Percentiles rank a stretch among this genome's conserved stretches.
Evolutionary conservation across 2,888 invertebrate genomes (phyloP).

Genomic region (Tipula unca): DNA sequence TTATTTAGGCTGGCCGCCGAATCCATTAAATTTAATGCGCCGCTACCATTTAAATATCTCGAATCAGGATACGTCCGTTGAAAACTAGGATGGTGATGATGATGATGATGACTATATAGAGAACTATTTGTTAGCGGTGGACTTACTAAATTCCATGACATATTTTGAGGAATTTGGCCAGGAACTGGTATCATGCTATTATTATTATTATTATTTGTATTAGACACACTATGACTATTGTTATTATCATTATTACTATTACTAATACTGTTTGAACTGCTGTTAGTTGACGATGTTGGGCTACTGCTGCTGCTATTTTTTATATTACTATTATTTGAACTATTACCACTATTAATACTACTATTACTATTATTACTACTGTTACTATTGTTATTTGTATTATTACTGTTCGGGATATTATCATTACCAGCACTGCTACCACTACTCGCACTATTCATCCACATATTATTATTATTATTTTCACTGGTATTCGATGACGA

Average conservation of each 20-base stretch:
- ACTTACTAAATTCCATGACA: not conserved
- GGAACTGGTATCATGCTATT: not conserved
- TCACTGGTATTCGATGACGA: not conserved
- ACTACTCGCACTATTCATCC: not conserved
- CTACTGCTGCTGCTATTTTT: not conserved
- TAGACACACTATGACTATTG: not conserved
- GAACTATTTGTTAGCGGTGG: not conserved
- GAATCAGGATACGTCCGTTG: not conserved
- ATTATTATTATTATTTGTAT: not conserved
- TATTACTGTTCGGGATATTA: not conserved
- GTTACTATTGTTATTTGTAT: not conserved
- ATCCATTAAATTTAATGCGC: not conserved
- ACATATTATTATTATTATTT: not conserved
- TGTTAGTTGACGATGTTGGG: not conserved
- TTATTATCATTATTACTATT: not conserved
- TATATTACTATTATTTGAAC: not conserved
- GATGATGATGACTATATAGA: not conserved
- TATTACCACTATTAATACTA: not conserved
- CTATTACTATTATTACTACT: not conserved
- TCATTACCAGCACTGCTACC: not conserved
- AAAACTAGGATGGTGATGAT: not conserved
- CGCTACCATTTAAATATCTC: not conserved
- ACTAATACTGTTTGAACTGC: not conserved
- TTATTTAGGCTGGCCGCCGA: not conserved
- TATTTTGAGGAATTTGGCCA: not conserved